These are phyloP conservation scores for Aplochiton taeniatus DNA, from an alignment of 2,797 vertebrate species.

Conservation along the genomic window DNA sequence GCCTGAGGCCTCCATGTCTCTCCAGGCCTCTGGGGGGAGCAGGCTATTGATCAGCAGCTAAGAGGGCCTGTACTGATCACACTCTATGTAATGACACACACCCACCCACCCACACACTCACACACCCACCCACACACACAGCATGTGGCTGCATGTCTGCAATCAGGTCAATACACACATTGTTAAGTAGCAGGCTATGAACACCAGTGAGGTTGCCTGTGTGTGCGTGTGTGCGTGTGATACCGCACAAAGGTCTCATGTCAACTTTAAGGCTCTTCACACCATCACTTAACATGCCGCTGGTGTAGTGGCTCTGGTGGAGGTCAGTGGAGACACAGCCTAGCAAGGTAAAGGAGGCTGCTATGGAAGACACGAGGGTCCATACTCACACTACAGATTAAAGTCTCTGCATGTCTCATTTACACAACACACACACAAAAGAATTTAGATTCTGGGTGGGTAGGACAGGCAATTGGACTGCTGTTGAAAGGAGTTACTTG, in stretches of 20 bases:
- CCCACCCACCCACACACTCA: conserved; percentile 32
- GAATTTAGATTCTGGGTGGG: neutral
- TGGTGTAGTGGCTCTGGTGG: conserved; percentile 31
- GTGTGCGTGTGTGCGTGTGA: conserved; percentile 10
- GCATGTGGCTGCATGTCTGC: conserved; percentile 33
- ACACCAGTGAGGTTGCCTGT: conserved; percentile 31
- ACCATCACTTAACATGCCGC: conserved; percentile 59
- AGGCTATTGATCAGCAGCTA: conserved; percentile 46
- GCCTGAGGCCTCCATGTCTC: conserved; percentile 18
- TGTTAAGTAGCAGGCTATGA: conserved; percentile 54
- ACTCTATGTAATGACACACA: conserved; percentile 38
- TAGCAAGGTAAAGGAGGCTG: neutral
- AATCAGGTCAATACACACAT: conserved; percentile 51
- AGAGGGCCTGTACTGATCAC: conserved; percentile 39
- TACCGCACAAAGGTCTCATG: conserved; percentile 20
- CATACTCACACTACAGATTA: neutral
- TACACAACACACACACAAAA: neutral
- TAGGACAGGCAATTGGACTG: too few relatives aligned
- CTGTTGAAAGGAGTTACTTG: too few relatives aligned
- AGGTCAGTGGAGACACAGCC: neutral
- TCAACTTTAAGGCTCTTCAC: conserved; percentile 46
- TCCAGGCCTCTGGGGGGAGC: neutral
- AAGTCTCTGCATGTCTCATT: too few relatives aligned
- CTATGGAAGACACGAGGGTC: neutral
- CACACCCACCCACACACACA: conserved; percentile 31